phyloP scores from a whole-genome alignment of 2,888 invertebrate species.

The Pseudococcus longispinus region DNA sequence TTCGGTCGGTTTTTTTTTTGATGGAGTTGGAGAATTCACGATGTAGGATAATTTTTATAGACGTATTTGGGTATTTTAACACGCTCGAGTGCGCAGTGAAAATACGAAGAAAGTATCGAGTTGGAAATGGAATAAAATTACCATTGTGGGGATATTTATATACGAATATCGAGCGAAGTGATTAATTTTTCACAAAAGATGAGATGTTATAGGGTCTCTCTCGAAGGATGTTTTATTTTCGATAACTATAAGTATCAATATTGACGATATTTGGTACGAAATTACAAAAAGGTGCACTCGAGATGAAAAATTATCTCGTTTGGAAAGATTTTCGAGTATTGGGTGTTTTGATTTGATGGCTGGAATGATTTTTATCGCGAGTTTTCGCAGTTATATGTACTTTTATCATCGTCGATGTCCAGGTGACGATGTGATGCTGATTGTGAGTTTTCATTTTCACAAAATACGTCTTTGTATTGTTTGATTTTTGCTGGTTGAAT shows the following conservation, averaged over 20 bases:
- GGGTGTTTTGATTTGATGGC: background rate
- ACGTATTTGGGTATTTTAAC: background rate
- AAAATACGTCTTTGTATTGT: background rate
- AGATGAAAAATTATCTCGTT: background rate
- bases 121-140: background rate
- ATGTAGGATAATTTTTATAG: background rate
- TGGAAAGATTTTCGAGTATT: background rate
- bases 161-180: background rate
- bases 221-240: background rate
- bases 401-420: background rate
- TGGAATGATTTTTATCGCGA: background rate
- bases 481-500: background rate
- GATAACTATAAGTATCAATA: background rate
- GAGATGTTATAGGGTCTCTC: background rate
- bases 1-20: background rate
- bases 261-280: background rate
- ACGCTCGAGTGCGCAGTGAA: background rate
- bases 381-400: background rate
- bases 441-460: background rate
- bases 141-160: background rate
- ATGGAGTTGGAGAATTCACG: background rate
- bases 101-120: background rate
- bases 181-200: background rate
- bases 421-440: background rate
- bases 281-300: background rate